Conservation (phyloP, 2,113 vertebrate genomes). For the Isichthys henryi region DNA sequence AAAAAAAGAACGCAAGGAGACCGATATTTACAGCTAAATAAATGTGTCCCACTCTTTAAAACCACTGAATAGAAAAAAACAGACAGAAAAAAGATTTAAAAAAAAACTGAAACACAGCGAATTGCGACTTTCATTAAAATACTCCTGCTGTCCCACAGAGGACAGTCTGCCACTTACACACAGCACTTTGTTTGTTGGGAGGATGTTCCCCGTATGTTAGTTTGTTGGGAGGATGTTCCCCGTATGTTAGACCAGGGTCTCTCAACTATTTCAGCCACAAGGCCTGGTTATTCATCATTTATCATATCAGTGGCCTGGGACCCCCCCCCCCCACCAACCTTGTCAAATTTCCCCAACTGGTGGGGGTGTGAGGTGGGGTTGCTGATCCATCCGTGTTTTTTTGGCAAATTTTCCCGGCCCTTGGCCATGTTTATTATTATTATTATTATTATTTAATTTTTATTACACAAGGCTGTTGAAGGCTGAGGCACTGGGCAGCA, state of each 20-base stretch:
- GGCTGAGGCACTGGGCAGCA: conserved; percentile 13
- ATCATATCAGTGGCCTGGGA: background rate
- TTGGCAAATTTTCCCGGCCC: background rate
- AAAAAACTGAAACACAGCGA: background rate
- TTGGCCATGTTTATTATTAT: background rate
- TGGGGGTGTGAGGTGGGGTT: background rate
- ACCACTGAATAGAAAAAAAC: background rate
- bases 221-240: background rate
- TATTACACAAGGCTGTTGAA: background rate
- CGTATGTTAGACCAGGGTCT: background rate
- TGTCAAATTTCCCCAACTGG: background rate
- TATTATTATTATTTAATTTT: background rate
- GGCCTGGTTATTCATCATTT: background rate
- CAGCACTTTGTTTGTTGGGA: background rate
- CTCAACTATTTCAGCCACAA: background rate
- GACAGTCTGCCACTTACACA: background rate
- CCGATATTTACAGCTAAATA: background rate
- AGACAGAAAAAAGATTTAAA: background rate
- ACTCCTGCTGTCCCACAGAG: background rate
- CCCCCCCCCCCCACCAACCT: too few species aligned
- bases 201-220: background rate
- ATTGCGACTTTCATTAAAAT: background rate
- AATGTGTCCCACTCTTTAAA: background rate
- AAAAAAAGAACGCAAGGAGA: background rate
- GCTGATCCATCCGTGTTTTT: background rate